Base-by-base conservation (phyloP, 2,888 invertebrate species). In the Phytoseiulus persimilis region DNA sequence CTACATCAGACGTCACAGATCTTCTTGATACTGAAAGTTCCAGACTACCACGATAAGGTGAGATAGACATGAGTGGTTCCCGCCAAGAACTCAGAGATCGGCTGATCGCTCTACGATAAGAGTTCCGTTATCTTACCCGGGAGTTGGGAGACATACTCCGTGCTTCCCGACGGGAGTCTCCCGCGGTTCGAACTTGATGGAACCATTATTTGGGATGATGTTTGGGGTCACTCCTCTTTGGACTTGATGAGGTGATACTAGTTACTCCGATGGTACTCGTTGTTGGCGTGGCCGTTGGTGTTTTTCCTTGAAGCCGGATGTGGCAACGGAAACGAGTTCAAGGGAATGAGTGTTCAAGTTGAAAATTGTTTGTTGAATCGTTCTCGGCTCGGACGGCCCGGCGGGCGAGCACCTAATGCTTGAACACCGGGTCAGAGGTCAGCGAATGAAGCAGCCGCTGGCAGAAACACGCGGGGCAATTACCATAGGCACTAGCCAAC, bases 241-340 rank as follows among this genome's bases (percentile, higher is more conserved):
- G 5, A 11, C 65, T 65, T 65, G 65, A 65, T 23, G 28, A 23
- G 18, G 65, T 65, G 65, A 23, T 28, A 65, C 18, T 14, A 65
- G 65, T 1, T 23, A 6, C 65, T 23, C 28, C 65, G 18, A 65
- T 65, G 2, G 65, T 65, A 14, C 11, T 18, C 18, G 18, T 28
- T 18, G 39, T 39, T 39, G 39, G 39, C 39, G 65, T 18, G 1
- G 65, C 28, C 28, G 65, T 28, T 65, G 65, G 5, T 28, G 65
- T 65, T 65, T 65, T 65, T 28, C 65, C 65, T 65, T 65, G 65
- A 65, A 6, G 65, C 65, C 65, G 65, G 65, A 65, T 65, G 65
- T 65, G 65, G 65, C 65, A 65, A 65, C 65, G 65, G 65, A 65
- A 65, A 65, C 65, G 65, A 65, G 65, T 65, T 65, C 65, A 65